Base-by-base conservation (phyloP, 2,113 vertebrate species). In the Climacteris rufus region DNA sequence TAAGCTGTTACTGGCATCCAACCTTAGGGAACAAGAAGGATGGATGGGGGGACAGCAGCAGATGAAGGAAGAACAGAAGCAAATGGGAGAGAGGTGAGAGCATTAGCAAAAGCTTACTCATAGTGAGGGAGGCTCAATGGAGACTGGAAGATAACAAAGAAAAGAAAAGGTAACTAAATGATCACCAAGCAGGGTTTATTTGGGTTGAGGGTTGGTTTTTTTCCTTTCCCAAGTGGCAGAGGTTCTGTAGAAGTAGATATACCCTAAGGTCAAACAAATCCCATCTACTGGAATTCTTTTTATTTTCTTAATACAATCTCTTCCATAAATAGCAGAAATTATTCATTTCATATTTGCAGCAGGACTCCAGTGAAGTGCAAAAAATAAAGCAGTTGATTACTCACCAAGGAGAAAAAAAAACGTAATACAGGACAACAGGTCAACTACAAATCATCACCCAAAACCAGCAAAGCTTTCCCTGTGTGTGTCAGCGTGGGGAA, bases 401-500 rank as follows among this genome's bases (percentile, higher is more conserved):
- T 40, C 31, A 59, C 2, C 2, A 3, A 84, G 37, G 8, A 86
- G 37, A 35, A 74, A 40, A 63, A 39, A 64, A 59, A 39, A 8
- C 12, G 19, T 5, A 27, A 30, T 23, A 37, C 1, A 7, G 40
- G 50, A 44, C 54, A 91, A 53, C 6, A 45, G 19, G 54, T 75
- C 47, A 90, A 8, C 30, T 70, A 81, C 0, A 10, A 71, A 93
- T 47, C 35, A 91, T 11, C 18, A 45, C 44, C 37, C 54, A 23
- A 87, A 81, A 2, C 9, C 21, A 60, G 42, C 45, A 44, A 44
- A 4, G 1, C 61, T 72, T 42, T 61, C 64, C 35, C 35, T 11
- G 2, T 13, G 7, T 40, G 20, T 35, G 18, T 25, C 45, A 47
- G 49, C 0, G 0, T 22, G n/a, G n/a, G 60, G 50, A 94, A 77